Evolutionary conservation across 2,888 invertebrate species (phyloP), one percentile per base, ranked within the genome.

Genomic region (Dioctria linearis): DNA sequence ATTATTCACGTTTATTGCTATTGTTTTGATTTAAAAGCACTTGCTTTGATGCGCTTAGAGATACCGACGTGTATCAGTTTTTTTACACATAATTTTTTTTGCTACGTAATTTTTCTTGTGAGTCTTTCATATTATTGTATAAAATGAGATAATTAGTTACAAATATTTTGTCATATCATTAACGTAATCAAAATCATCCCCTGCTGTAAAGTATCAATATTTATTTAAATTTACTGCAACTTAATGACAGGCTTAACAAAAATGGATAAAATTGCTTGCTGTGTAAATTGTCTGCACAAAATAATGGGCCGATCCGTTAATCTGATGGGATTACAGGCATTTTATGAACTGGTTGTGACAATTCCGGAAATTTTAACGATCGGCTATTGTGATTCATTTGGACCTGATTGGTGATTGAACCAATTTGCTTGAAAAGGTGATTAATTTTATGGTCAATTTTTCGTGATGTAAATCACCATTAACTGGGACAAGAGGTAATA

Each of bases 391-490:
- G 73, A 73, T 73, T 57, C 73, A 73, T 57, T 73, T 57, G 57
- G 59, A n/a, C 51, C 73, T 73, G 73, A 73, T 73, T 73, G 73
- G 57, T 73, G 73, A 73, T 57, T 57, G 57, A 40, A 57, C 73
- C 73, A 73, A 73, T 78, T 78, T 78, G 78, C 78, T 78, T 65
- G 66, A 65, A 54, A 78, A 75, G 25, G 66, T 66, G 78, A 66
- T 78, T 78, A 78, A 78, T 78, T 78, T 78, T 78, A 78, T 78
- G 78, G 78, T 78, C 66, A 65, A 78, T 51, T 78, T 73, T 73
- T 39, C 54, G 39, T 42, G 57, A 73, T 73, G 73, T 54, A 73
- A 73, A 73, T 73, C 57, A 73, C 57, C 73, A 73, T 73, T 73
- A 73, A 73, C 73, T 40, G 57, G 54, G 73, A 57, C 73, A 40